A percentile compares a stretch with the other conserved stretches of the same genome.
These are phyloP conservation scores for Xanthia togata DNA, from an alignment of 2,888 invertebrate species.

Conservation along the genomic window DNA sequence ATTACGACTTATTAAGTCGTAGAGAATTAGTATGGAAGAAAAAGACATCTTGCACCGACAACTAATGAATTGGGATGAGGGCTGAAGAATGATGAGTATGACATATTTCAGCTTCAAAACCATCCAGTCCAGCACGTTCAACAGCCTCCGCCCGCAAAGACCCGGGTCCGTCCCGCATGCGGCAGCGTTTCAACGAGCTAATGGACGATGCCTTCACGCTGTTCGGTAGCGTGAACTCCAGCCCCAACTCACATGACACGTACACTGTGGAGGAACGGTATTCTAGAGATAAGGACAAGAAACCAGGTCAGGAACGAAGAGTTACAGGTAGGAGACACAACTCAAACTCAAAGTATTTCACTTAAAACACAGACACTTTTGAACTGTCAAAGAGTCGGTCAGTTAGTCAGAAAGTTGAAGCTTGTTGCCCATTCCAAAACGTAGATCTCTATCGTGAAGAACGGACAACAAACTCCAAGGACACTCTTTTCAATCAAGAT, in stretches of 20 bases:
- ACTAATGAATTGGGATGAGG: no score
- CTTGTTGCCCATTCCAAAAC: not conserved
- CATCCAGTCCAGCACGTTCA: slow-evolving; percentile 78
- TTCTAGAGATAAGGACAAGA: slow-evolving; percentile 67
- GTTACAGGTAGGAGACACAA: slow-evolving; percentile 14
- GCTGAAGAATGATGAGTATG: not conserved
- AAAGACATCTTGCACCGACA: no score
- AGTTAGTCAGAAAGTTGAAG: not conserved
- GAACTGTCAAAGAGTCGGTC: not conserved
- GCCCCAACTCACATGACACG: slow-evolving; percentile 84
- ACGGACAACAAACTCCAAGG: not conserved
- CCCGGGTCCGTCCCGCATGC: slow-evolving; percentile 91
- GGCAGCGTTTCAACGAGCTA: slow-evolving; percentile 94
- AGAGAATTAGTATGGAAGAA: no score
- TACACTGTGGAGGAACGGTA: slow-evolving; percentile 75
- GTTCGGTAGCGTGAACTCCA: slow-evolving; percentile 92
- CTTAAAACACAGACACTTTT: not conserved
- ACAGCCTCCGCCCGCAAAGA: slow-evolving; percentile 72
- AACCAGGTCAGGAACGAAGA: slow-evolving; percentile 61
- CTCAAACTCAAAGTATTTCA: not conserved
- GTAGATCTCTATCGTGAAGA: not conserved
- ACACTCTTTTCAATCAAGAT: no score
- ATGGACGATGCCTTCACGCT: slow-evolving; percentile 95
- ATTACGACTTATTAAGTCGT: no score
- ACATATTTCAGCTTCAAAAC: slow-evolving; percentile 78